Conservation (phyloP, 2,888 invertebrate species). For the Isoperla grammatica region DNA sequence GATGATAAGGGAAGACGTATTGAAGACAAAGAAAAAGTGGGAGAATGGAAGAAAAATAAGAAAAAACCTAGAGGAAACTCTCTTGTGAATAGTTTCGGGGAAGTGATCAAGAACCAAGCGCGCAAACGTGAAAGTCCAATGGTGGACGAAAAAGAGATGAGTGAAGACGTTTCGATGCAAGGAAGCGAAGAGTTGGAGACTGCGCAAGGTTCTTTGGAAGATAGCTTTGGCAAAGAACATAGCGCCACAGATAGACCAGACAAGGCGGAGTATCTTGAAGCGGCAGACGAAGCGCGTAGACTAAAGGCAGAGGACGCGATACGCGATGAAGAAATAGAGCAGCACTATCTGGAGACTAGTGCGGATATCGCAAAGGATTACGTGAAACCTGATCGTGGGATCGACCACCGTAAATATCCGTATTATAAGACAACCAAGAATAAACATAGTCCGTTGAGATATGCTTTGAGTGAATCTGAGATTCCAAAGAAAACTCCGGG, state of each 20-base stretch:
- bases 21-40: too few relatives aligned
- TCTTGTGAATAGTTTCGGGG: too few relatives aligned
- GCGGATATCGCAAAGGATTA: constrained; percentile 38
- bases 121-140: too few relatives aligned
- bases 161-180: too few relatives aligned
- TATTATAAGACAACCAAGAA: constrained; percentile 47
- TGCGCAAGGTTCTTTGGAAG: background rate
- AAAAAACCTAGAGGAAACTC: too few relatives aligned
- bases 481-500: constrained; percentile 59
- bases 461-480: constrained; percentile 56
- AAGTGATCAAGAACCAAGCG: too few relatives aligned
- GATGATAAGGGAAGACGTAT: background rate
- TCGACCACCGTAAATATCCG: constrained; percentile 53
- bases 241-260: background rate
- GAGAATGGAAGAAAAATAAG: too few relatives aligned
- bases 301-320: constrained; percentile 32
- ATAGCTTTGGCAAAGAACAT: background rate
- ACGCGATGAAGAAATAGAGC: constrained; percentile 36
- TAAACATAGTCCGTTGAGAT: constrained; percentile 49
- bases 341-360: constrained; percentile 39
- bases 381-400: background rate
- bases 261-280: constrained; percentile 31
- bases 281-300: constrained; percentile 38
- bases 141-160: too few relatives aligned
- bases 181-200: background rate